Evolutionary conservation across 1,140 invertebrate genomes (phyloP).

Genomic region (Bombyx mori): ASM3026992v2 NC_085117.1:2041501-2042000

Average conservation of each 20-base stretch:
- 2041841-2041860: background rate
- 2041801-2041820: background rate
- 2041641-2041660: no score
- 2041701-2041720: no score
- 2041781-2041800: background rate
- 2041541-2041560: no score
- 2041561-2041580: no score
- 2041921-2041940: constrained; percentile 9
- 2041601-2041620: no score
- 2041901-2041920: constrained; percentile 10
- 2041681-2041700: background rate
- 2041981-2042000: constrained; percentile 16
- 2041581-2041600: no score
- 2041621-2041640: no score
- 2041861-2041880: no score
- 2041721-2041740: no score
- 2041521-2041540: no score
- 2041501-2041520: no score
- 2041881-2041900: constrained; percentile 10
- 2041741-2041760: no score
- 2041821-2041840: background rate
- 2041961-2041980: constrained; percentile 10
- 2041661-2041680: background rate
- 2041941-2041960: constrained; percentile 9
- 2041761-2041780: constrained; percentile 1